These are phyloP conservation scores for Drosophila diplacantha DNA, from an alignment of 2,888 invertebrate species.

Conservation along the genomic window DNA sequence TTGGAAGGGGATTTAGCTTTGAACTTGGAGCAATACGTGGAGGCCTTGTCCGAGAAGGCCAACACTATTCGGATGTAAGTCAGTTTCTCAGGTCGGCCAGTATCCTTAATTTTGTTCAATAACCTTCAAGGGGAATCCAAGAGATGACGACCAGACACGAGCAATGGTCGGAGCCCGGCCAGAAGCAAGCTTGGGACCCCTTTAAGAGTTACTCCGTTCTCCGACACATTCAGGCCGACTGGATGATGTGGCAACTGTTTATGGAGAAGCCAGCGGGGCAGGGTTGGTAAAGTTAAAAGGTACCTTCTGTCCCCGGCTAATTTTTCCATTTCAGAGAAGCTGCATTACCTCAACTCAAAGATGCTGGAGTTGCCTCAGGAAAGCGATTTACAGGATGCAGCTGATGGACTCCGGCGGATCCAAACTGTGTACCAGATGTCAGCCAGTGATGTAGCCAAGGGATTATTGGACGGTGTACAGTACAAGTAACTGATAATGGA, in stretches of 20 bases:
- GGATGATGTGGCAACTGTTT: conserved; percentile 34
- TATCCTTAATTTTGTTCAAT: too few species aligned
- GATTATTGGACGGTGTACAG: conserved; percentile 17
- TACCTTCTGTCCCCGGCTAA: not conserved
- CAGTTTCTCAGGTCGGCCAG: fast-evolving
- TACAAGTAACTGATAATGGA: conserved; percentile 22
- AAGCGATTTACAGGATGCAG: conserved; percentile 19
- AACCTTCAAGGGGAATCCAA: conserved; percentile 12
- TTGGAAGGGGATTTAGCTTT: not conserved
- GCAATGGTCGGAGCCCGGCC: not conserved
- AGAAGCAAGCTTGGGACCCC: not conserved
- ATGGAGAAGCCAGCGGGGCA: conserved; percentile 10
- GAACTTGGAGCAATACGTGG: conserved; percentile 7
- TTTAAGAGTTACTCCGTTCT: conserved; percentile 16
- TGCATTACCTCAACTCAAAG: not conserved
- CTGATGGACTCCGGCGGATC: conserved; percentile 1
- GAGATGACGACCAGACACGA: not conserved
- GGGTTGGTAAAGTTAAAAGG: not conserved
- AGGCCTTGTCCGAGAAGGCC: not conserved
- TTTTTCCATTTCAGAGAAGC: conserved; percentile 1
- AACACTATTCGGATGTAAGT: conserved; percentile 8
- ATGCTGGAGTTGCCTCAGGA: not conserved
- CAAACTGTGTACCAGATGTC: conserved; percentile 12
- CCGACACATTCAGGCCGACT: conserved; percentile 34
- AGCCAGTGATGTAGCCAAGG: conserved; percentile 14